Evolutionary conservation across 2,888 invertebrate species (phyloP).

Genomic region (Andrena haemorrhoa): DNA sequence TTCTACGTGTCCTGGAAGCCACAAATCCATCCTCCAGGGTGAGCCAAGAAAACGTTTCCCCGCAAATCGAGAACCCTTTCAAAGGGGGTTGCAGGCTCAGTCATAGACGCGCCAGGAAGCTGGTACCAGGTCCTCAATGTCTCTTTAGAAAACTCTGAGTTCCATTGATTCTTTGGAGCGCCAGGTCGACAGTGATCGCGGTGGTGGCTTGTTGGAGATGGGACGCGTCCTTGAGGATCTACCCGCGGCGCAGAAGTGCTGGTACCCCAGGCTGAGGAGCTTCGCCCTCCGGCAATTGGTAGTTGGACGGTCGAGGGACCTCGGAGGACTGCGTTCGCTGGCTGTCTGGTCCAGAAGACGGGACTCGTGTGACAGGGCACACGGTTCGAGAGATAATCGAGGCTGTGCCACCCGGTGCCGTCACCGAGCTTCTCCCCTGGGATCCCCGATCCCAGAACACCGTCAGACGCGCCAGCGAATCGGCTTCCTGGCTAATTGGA

Average conservation of each 20-base stretch:
- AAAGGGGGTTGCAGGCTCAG: no score
- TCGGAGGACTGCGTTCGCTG: slow-evolving; percentile 62
- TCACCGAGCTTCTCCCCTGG: slow-evolving; percentile 76
- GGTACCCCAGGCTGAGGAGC: neutral
- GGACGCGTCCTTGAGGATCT: neutral
- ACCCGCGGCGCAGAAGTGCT: neutral
- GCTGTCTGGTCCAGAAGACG: slow-evolving; percentile 35
- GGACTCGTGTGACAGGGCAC: slow-evolving; percentile 58
- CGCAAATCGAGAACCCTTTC: no score
- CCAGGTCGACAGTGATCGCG: no score
- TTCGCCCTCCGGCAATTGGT: slow-evolving; percentile 43
- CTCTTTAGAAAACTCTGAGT: no score
- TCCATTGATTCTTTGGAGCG: no score
- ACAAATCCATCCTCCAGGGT: no score
- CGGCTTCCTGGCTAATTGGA: slow-evolving; percentile 71
- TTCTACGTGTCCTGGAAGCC: no score
- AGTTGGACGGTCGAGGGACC: slow-evolving; percentile 72
- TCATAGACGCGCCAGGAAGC: no score
- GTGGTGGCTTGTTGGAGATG: no score
- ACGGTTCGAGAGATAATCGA: slow-evolving; percentile 75
- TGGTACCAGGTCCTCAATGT: no score
- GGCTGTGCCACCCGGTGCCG: slow-evolving; percentile 83
- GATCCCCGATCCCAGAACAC: slow-evolving; percentile 71
- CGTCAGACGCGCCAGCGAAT: slow-evolving; percentile 55
- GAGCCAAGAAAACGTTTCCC: no score